Evolutionary conservation across 2,797 vertebrate genomes (phyloP), one percentile per base, ranked within the genome.

Genomic region (Trachurus trachurus): DNA sequence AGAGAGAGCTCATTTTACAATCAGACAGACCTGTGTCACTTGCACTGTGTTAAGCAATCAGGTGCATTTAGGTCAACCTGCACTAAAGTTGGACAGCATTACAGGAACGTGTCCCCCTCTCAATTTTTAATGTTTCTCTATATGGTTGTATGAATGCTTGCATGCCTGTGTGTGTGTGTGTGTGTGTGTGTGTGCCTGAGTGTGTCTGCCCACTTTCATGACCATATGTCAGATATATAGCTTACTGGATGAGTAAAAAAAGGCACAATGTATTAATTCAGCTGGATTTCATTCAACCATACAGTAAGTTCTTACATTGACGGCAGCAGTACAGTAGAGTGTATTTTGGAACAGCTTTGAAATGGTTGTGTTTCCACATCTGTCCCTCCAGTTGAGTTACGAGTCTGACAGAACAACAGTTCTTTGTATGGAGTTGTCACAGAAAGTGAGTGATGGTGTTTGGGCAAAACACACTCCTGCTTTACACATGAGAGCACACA

Each of bases 341-440:
- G 16, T 84, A 64, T 71, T 52, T 80, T 87, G 60, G 75, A 86
- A 73, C 29, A 42, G 53, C 47, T 75, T 42, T 40, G 54, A 66
- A 72, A 84, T 54, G 63, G 72, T 49, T 81, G 70, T 60, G 60
- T 83, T 85, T 88, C 73, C 78, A 66, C 21, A 70, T 80, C 67
- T 71, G 79, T 84, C 81, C 53, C 54, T 85, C 68, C 56, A 66
- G 53, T 54, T 84, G 85, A 90, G 67, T 86, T 87, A 88, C 44
- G 45, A 73, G 58, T 59, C 74, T 60, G 78, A 62, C 70, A 66
- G 64, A 85, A 88, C 84, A 90, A 76, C 83, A 69, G 61, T 63
- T 83, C 82, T 88, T 86, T 93, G 80, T 86, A 81, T 78, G 59
- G 52, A 83, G 81, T 81, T 88, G 87, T 85, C 88, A 82, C 42